A percentile compares a stretch with the other conserved stretches of the same genome.
phyloP scores from a whole-genome alignment of 92 coral and sea anemone species.

The Meandrina meandrites region DNA sequence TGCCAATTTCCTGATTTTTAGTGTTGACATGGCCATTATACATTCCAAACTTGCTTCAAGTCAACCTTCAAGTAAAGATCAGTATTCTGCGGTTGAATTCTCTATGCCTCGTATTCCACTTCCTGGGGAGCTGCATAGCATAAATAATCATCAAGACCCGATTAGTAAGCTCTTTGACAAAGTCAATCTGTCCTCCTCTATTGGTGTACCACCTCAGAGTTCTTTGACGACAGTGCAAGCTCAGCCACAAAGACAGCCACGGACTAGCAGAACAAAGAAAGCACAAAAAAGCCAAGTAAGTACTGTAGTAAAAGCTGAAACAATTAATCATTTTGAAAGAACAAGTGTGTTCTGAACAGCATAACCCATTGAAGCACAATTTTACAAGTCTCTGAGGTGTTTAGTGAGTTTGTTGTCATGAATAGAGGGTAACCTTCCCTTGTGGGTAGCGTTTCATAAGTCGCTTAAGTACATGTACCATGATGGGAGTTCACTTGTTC shows the following conservation, averaged over 20 bases:
- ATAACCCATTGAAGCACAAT: neutral
- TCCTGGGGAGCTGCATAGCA: constrained; percentile 55
- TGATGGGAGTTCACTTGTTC: neutral
- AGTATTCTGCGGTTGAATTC: constrained; percentile 40
- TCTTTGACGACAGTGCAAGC: constrained; percentile 39
- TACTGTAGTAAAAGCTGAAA: neutral
- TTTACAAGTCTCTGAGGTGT: too few relatives aligned
- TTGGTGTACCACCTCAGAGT: constrained; percentile 44
- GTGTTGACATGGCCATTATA: constrained; percentile 87
- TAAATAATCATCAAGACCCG: constrained; percentile 57
- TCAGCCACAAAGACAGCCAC: constrained; percentile 76
- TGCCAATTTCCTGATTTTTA: neutral
- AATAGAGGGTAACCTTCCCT: too few relatives aligned
- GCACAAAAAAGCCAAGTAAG: constrained; percentile 76
- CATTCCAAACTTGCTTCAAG: constrained; percentile 82
- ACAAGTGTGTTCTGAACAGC: neutral
- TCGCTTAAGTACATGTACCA: neutral
- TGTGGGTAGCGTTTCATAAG: too few relatives aligned
- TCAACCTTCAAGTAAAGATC: constrained; percentile 49
- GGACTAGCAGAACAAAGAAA: constrained; percentile 66
- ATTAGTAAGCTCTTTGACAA: constrained; percentile 77
- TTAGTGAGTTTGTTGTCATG: too few relatives aligned
- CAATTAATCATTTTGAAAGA: neutral
- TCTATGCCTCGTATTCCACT: constrained; percentile 75
- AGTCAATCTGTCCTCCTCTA: constrained; percentile 34